Conservation (phyloP, 2,797 vertebrate genomes). For the Ctenochaetus hawaiiensis region DNA sequence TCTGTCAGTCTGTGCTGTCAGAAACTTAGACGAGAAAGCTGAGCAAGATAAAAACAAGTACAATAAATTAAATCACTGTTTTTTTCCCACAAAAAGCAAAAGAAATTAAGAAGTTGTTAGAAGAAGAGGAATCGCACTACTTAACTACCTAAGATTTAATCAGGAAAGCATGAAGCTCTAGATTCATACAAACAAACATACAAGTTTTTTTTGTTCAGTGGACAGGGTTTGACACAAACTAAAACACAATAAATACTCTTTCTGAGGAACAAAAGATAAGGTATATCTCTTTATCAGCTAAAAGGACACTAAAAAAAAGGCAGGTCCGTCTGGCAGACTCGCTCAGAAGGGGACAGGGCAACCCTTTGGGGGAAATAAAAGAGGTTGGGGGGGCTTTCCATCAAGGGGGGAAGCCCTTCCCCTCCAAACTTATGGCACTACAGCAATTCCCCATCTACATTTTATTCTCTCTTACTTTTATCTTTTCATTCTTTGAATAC, state of each 20-base stretch:
- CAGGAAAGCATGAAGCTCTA: slow-evolving; percentile 79
- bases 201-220: slow-evolving; percentile 78
- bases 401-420: slow-evolving; percentile 71
- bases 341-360: slow-evolving; percentile 62
- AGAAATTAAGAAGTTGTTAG: slow-evolving; percentile 66
- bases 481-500: slow-evolving; percentile 58
- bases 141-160: slow-evolving; percentile 79
- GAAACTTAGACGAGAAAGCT: slow-evolving; percentile 57
- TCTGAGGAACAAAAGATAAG: slow-evolving; percentile 80
- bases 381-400: slow-evolving; percentile 42
- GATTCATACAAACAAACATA: slow-evolving; percentile 78
- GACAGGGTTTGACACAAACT: slow-evolving; percentile 79
- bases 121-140: slow-evolving; percentile 75
- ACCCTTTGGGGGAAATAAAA: slow-evolving; percentile 48
- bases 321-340: slow-evolving; percentile 80
- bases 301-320: slow-evolving; percentile 76
- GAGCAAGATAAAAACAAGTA: slow-evolving; percentile 66
- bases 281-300: slow-evolving; percentile 77
- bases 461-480: slow-evolving; percentile 59
- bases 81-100: slow-evolving; percentile 24
- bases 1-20: slow-evolving; percentile 62
- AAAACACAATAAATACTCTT: slow-evolving; percentile 87
- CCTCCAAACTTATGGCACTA: slow-evolving; percentile 90
- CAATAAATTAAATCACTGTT: slow-evolving; percentile 78
- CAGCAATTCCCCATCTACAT: slow-evolving; percentile 86